These are phyloP conservation scores for Cenopis cana DNA, from an alignment of 2,888 invertebrate genomes.

Conservation along the genomic window DNA sequence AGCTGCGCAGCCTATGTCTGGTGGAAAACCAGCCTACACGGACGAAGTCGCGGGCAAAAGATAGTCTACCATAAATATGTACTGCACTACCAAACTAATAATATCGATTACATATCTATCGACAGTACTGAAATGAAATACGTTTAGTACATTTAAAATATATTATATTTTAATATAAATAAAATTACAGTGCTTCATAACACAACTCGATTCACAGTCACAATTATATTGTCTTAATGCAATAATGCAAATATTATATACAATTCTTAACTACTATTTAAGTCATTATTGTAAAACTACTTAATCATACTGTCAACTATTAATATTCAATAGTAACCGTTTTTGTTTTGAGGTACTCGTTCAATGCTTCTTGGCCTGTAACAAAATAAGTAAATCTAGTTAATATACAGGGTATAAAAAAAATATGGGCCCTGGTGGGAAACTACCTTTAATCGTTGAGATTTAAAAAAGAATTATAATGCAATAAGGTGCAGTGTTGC, in stretches of 20 bases:
- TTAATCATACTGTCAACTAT: conserved; percentile 34
- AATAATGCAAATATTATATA: conserved; percentile 24
- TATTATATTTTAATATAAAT: conserved; percentile 14
- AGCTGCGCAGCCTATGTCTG: too few relatives aligned
- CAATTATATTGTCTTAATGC: background rate
- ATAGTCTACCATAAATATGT: too few relatives aligned
- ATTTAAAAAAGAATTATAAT: too few relatives aligned
- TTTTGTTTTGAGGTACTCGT: conserved; percentile 98
- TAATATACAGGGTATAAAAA: too few relatives aligned
- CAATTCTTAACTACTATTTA: conserved; percentile 15
- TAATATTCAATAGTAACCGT: conserved; percentile 97
- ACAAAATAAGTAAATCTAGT: too few relatives aligned
- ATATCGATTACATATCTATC: too few relatives aligned
- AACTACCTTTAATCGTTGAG: too few relatives aligned
- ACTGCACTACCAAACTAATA: too few relatives aligned
- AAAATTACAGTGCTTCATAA: conserved; percentile 6
- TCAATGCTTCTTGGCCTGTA: conserved; percentile 94
- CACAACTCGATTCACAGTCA: conserved; percentile 5
- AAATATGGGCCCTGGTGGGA: too few relatives aligned
- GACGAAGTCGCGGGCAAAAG: too few relatives aligned
- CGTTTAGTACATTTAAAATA: background rate
- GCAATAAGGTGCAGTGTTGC: too few relatives aligned
- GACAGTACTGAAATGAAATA: background rate
- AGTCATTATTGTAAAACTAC: background rate
- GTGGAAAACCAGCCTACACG: too few relatives aligned